Base-by-base conservation (phyloP, 2,113 vertebrate genomes). In the Epinephelus fuscoguttatus region DNA sequence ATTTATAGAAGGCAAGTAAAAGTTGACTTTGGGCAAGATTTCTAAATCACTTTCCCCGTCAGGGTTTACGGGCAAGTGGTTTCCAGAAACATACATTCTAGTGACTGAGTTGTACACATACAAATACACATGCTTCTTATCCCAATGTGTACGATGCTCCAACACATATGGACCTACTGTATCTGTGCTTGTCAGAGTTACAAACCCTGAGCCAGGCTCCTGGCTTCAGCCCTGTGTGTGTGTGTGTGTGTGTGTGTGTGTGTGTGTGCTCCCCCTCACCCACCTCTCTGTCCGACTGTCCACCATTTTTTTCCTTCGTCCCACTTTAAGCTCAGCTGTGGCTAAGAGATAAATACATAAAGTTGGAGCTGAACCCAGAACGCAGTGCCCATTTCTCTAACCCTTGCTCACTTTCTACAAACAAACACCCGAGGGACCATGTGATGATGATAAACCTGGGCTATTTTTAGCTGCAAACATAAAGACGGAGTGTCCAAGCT, bases 381-480 rank as follows among this genome's bases (percentile, higher is more conserved):
- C 61, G 19, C 52, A 45, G 42, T 42, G 27, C 53, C 74, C 59
- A 49, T 82, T 61, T 68, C 27, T 90, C 73, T 49, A 61, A 75
- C 23, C 66, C 45, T 59, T 42, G 37, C 14, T 75, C 59, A 59
- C 50, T 80, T 81, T 45, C 69, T 61, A 77, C 84, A 74, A 63
- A 74, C 72, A 80, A 64, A 83, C 27, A 60, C 62, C 71, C 67
- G 37, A 45, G 42, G 76, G 82, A 66, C 57, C 73, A 49, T 59
- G 75, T 75, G 86, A 85, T 23, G 55, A 61, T 75, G 70, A 90
- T 87, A 86, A 90, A 88, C 79, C 67, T 23, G 80, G 1, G 9
- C 76, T 88, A 93, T 92, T 91, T 91, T 88, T 90, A 93, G 85
- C 70, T 57, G 23, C 82, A 88, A 88, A 88, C 85, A 88, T 86